Conservation (phyloP, 2,888 invertebrate species). For the Rambutsinella grinnellia region DNA sequence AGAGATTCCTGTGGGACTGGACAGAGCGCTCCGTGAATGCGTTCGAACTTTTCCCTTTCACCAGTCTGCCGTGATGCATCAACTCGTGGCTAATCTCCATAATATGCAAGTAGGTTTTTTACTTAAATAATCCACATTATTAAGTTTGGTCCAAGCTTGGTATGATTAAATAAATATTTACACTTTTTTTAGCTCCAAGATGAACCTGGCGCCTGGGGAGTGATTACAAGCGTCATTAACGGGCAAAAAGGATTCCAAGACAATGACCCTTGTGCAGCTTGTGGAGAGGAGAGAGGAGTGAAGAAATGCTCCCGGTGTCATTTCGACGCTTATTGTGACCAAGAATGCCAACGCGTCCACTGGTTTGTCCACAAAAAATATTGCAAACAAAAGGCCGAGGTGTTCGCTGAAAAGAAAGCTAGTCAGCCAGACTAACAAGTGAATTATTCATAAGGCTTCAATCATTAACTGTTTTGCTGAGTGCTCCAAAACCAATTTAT, state of each 20-base stretch:
- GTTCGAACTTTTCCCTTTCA: constrained; percentile 91
- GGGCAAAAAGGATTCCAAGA: constrained; percentile 87
- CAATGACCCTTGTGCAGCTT: constrained; percentile 81
- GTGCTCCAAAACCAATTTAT: no score
- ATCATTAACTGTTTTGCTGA: no score
- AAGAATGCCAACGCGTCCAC: constrained; percentile 93
- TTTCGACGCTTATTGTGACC: constrained; percentile 92
- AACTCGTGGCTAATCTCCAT: constrained; percentile 70
- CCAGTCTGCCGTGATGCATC: constrained; percentile 90
- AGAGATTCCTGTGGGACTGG: constrained; percentile 74
- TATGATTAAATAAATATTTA: no score
- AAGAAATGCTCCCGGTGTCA: constrained; percentile 97
- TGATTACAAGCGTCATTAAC: constrained; percentile 84
- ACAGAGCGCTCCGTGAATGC: constrained; percentile 84
- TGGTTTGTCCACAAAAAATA: constrained; percentile 93
- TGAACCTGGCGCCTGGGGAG: constrained; percentile 69
- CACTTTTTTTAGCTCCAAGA: constrained; percentile 60
- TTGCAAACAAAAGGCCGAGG: constrained; percentile 76
- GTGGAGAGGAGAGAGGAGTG: constrained; percentile 88
- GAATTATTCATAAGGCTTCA: no score
- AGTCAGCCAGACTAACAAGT: constrained; percentile 16
- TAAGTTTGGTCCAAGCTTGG: background rate
- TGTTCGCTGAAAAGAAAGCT: constrained; percentile 42
- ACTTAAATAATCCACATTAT: background rate
- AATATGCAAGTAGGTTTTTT: constrained; percentile 58